These are phyloP conservation scores for Cossypha niveicapilla DNA, from an alignment of 2,797 vertebrate genomes.

Conservation along the genomic window DNA sequence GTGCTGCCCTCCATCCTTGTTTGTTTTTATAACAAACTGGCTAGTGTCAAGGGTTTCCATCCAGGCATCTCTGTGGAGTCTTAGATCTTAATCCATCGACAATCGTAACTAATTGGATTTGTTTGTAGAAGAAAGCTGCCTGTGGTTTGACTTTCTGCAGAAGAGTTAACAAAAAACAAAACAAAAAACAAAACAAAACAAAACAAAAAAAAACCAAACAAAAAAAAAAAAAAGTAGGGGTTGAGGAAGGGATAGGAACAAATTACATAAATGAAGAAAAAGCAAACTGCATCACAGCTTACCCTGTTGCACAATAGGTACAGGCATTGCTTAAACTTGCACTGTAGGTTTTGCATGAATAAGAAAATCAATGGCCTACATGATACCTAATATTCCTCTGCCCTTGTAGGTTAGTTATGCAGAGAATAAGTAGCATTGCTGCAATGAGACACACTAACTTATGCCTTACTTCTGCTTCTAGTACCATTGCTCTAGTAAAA, in stretches of 20 bases:
- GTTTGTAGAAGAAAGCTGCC: conserved; percentile 10
- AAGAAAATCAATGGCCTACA: neutral
- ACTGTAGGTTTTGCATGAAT: neutral
- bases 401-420: neutral
- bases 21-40: neutral
- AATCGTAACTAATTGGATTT: conserved; percentile 36
- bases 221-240: rapidly evolving
- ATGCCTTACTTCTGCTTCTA: neutral
- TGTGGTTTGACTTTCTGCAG: conserved; percentile 8
- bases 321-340: neutral
- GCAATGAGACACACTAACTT: neutral
- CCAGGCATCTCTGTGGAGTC: neutral
- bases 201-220: no score
- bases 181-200: no score
- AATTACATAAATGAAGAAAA: neutral
- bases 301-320: neutral
- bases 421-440: neutral
- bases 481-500: neutral
- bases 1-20: neutral
- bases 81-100: neutral
- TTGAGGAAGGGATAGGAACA: neutral
- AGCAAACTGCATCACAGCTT: neutral
- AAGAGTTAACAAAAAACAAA: neutral
- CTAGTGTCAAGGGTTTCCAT: neutral
- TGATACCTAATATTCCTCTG: neutral